These are phyloP conservation scores for Drosophila kanekoi DNA, from an alignment of 2,888 invertebrate species.

Conservation along the genomic window DNA sequence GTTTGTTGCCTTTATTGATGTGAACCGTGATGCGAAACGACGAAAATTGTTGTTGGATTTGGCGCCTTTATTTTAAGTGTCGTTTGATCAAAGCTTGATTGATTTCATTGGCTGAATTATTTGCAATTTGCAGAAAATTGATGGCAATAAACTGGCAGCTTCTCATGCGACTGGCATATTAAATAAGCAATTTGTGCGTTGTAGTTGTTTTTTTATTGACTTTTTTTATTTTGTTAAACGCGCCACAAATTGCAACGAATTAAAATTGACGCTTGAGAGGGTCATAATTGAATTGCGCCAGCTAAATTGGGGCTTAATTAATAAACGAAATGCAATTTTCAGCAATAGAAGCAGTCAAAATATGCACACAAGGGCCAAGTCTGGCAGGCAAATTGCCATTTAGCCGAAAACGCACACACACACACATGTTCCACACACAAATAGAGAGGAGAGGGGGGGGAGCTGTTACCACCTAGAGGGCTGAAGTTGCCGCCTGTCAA, in stretches of 20 bases:
- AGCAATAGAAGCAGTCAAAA: conserved; percentile 38
- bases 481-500: conserved; percentile 49
- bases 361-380: conserved; percentile 33
- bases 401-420: conserved; percentile 25
- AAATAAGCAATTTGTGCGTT: conserved; percentile 27
- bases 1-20: too few species aligned
- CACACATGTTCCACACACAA: conserved; percentile 3
- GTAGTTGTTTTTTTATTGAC: conserved; percentile 25
- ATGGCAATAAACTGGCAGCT: conserved; percentile 7
- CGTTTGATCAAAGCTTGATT: conserved; percentile 12
- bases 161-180: conserved; percentile 26
- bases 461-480: too few species aligned
- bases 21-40: too few species aligned
- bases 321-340: conserved; percentile 78
- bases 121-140: conserved; percentile 4
- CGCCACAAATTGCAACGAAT: conserved; percentile 29
- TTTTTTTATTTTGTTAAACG: conserved; percentile 33
- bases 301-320: conserved; percentile 76
- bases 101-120: conserved; percentile 2
- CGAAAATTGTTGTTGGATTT: too few species aligned
- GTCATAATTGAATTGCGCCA: conserved; percentile 70
- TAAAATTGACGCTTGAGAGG: conserved; percentile 12
- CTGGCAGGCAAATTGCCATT: conserved; percentile 73
- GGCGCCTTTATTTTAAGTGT: neutral
- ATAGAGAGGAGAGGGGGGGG: too few species aligned